These are phyloP conservation scores for Idaea biselata DNA, from an alignment of 2,888 invertebrate genomes.

Conservation along the genomic window DNA sequence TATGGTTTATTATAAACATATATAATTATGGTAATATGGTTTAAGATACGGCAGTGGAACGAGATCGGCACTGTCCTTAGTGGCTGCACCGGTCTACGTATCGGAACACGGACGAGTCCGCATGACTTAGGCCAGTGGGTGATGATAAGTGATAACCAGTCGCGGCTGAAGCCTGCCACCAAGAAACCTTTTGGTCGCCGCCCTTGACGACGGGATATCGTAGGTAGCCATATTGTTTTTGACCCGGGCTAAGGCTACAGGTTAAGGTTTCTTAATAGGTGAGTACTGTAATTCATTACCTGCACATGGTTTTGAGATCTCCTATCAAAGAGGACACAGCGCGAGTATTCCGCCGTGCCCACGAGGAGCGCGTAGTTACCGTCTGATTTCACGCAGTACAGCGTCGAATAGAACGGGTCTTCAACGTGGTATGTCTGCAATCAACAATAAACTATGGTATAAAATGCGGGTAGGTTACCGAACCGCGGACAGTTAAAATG, in stretches of 20 bases:
- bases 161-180: too few relatives aligned
- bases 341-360: constrained; percentile 62
- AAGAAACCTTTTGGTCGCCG: background rate
- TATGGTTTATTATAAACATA: too few relatives aligned
- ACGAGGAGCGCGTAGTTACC: constrained; percentile 52
- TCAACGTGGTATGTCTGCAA: constrained; percentile 51
- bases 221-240: background rate
- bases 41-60: too few relatives aligned
- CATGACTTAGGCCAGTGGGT: constrained; percentile 1
- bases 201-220: background rate
- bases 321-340: constrained; percentile 64
- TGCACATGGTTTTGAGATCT: constrained; percentile 54
- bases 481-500: too few relatives aligned
- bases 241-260: background rate
- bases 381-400: constrained; percentile 67
- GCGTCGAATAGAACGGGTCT: constrained; percentile 63
- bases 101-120: too few relatives aligned
- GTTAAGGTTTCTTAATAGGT: background rate
- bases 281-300: constrained; percentile 41
- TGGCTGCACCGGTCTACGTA: too few relatives aligned
- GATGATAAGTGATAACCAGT: background rate
- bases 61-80: too few relatives aligned
- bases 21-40: too few relatives aligned
- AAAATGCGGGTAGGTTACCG: too few relatives aligned
- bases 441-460: constrained; percentile 1